phyloP scores from a whole-genome alignment of 2,797 vertebrate species.

The Macroramphosus scolopax region DNA sequence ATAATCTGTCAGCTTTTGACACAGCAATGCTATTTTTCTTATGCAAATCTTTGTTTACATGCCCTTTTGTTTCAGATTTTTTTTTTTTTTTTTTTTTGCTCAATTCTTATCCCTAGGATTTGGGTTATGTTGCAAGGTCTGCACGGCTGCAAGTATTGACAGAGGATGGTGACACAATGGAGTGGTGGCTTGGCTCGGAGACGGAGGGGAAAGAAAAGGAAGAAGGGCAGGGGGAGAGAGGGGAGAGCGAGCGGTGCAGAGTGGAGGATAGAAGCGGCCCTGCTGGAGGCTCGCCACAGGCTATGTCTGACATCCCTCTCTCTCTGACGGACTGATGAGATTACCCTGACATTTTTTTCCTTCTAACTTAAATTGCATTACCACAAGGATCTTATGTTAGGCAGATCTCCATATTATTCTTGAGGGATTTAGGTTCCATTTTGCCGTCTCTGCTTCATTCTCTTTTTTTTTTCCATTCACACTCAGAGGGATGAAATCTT shows the following conservation, averaged over 20 bases:
- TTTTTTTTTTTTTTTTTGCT: no score
- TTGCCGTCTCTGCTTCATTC: conserved; percentile 57
- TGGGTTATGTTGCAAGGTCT: conserved; percentile 23
- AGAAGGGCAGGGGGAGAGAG: conserved; percentile 27
- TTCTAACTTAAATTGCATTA: conserved; percentile 79
- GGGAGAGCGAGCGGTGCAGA: conserved; percentile 62
- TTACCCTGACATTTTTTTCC: conserved; percentile 78
- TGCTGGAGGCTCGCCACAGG: conserved; percentile 79
- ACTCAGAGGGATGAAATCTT: conserved; percentile 60
- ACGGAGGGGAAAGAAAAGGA: conserved; percentile 47
- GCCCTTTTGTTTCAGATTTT: conserved; percentile 39
- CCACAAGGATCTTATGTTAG: conserved; percentile 74
- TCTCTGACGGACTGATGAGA: conserved; percentile 83
- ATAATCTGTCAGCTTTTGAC: conserved; percentile 53
- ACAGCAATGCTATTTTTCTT: conserved; percentile 21
- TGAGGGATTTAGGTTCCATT: conserved; percentile 67
- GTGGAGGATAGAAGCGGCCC: conserved; percentile 69
- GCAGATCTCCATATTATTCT: conserved; percentile 75
- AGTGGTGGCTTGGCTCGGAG: conserved; percentile 41
- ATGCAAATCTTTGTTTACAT: conserved; percentile 60
- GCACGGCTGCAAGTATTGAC: conserved; percentile 21
- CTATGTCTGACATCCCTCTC: conserved; percentile 81
- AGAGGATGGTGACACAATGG: conserved; percentile 31
- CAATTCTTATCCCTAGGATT: conserved; percentile 47
- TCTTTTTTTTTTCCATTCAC: conserved; percentile 44